phyloP scores from a whole-genome alignment of 2,888 invertebrate genomes.

The Heteromyza rotundicornis region DNA sequence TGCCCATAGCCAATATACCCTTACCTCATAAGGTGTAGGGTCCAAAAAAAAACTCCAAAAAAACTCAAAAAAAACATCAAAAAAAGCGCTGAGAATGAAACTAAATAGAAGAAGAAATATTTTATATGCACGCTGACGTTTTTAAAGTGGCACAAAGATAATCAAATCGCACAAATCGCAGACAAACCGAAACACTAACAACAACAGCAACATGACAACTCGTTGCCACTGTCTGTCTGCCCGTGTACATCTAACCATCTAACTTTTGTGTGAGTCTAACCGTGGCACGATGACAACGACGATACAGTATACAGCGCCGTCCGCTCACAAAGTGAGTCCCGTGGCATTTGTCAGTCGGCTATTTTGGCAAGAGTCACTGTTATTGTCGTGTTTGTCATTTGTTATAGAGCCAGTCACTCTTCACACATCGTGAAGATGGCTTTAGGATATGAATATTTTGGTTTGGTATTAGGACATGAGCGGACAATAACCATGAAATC shows the following conservation, averaged over 20 bases:
- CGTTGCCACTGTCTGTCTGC: background rate
- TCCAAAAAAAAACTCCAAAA: too few species aligned
- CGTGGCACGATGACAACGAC: background rate
- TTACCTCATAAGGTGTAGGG: too few species aligned
- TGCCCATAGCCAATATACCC: too few species aligned
- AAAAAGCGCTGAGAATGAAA: background rate
- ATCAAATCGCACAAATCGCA: background rate
- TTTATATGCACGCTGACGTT: background rate
- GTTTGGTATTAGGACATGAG: too few species aligned
- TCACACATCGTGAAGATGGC: too few species aligned
- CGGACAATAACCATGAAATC: too few species aligned
- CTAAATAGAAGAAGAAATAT: too few species aligned
- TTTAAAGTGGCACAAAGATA: conserved; percentile 2
- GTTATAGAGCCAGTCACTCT: too few species aligned
- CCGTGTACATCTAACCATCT: too few species aligned
- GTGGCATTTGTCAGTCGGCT: conserved; percentile 8
- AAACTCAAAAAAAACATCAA: background rate
- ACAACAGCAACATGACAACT: background rate
- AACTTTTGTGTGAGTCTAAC: background rate
- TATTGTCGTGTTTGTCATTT: too few species aligned
- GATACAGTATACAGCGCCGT: background rate
- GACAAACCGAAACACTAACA: background rate
- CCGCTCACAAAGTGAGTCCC: background rate
- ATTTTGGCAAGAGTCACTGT: conserved; percentile 40
- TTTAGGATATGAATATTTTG: too few species aligned